Evolutionary conservation across 2,113 vertebrate genomes (phyloP).

Genomic region (Physeter macrocephalus): DNA sequence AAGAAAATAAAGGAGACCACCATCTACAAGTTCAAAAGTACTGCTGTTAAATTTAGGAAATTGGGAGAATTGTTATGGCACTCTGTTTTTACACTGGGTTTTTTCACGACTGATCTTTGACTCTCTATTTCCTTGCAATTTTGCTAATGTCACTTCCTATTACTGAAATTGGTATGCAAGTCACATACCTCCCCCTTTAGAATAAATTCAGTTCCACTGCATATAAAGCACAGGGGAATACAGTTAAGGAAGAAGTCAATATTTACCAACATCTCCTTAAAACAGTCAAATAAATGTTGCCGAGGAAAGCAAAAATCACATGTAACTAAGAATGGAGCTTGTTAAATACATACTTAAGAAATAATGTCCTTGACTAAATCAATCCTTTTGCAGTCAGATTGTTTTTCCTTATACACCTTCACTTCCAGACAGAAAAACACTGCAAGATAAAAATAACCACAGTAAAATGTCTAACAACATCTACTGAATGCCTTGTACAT

Average conservation of each 20-base stretch:
- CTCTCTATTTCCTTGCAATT: slow-evolving; percentile 5
- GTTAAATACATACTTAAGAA: background rate
- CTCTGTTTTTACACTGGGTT: background rate
- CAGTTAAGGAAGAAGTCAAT: background rate
- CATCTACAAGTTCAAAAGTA: background rate
- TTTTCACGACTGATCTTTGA: background rate
- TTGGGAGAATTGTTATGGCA: background rate
- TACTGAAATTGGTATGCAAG: background rate
- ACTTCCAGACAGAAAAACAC: slow-evolving; percentile 5
- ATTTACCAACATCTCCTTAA: slow-evolving; percentile 45
- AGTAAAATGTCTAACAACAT: background rate
- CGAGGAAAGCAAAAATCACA: slow-evolving; percentile 28
- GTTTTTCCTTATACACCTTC: background rate
- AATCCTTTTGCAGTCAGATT: background rate
- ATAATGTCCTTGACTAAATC: background rate
- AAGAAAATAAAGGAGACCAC: background rate
- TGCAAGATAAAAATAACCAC: background rate
- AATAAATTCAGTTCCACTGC: background rate
- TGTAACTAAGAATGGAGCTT: background rate
- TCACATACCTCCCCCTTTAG: background rate
- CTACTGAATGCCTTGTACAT: background rate
- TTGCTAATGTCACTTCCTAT: slow-evolving; percentile 20
- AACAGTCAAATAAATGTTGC: slow-evolving; percentile 19
- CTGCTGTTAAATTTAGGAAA: background rate
- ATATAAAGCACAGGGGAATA: background rate